These are phyloP conservation scores for Hylaea fasciaria DNA, from an alignment of 2,888 invertebrate species.

Conservation along the genomic window DNA sequence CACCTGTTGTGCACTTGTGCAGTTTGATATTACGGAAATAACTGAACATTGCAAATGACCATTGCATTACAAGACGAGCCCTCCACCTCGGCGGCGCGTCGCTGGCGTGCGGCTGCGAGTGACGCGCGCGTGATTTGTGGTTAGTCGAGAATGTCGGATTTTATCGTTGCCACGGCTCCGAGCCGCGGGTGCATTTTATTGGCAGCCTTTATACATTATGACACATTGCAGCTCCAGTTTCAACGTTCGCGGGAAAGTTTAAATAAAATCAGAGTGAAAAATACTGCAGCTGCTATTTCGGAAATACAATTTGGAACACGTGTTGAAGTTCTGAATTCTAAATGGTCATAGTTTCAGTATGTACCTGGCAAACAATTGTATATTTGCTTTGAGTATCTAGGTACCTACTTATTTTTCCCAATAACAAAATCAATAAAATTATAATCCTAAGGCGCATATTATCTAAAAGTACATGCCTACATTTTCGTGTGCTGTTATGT, in stretches of 20 bases:
- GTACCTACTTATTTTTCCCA: too few species aligned
- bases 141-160: conserved; percentile 16
- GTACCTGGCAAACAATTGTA: too few species aligned
- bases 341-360: too few species aligned
- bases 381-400: too few species aligned
- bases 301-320: background rate
- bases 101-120: conserved; percentile 6
- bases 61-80: too few species aligned
- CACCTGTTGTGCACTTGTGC: too few species aligned
- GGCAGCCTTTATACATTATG: conserved; percentile 34
- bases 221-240: conserved; percentile 25
- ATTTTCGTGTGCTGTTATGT: background rate
- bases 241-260: conserved; percentile 2
- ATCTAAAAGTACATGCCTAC: too few species aligned
- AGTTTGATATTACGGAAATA: too few species aligned
- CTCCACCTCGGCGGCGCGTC: too few species aligned
- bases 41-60: too few species aligned
- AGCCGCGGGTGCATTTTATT: conserved; percentile 48
- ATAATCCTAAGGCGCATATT: too few species aligned
- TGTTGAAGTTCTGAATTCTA: background rate
- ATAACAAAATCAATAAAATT: too few species aligned
- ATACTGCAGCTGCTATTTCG: background rate
- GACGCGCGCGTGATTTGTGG: conserved; percentile 33
- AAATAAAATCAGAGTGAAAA: background rate
- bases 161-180: conserved; percentile 27